Conservation (phyloP, 1,140 invertebrate species). For the Drosophila oshimai region DNA sequence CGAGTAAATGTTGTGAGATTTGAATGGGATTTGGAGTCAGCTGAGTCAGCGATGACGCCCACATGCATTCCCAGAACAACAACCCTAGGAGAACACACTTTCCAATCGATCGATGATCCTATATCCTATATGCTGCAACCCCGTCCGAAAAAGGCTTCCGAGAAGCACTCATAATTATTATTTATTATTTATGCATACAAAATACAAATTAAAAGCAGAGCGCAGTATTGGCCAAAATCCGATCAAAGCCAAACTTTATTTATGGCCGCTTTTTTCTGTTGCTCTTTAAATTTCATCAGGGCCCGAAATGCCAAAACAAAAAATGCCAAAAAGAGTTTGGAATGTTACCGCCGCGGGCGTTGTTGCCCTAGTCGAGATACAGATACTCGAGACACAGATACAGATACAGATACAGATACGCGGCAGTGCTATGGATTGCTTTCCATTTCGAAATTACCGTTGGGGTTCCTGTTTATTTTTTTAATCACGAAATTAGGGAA, state of each 20-base stretch:
- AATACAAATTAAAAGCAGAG: slow-evolving; percentile 71
- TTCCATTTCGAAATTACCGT: not conserved
- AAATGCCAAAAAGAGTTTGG: no score
- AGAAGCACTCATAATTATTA: slow-evolving; percentile 68
- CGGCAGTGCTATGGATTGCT: not conserved
- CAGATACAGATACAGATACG: not conserved
- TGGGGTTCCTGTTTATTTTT: not conserved
- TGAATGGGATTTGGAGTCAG: not conserved
- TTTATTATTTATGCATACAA: slow-evolving; percentile 78
- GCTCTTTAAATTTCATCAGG: slow-evolving; percentile 49
- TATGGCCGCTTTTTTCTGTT: slow-evolving; percentile 17
- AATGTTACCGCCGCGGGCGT: slow-evolving; percentile 1
- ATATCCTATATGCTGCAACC: slow-evolving; percentile 25
- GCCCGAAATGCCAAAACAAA: slow-evolving; percentile 37
- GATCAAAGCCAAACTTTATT: slow-evolving; percentile 58
- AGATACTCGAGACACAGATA: no score
- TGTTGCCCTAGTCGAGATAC: not conserved
- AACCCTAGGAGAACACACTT: slow-evolving; percentile 10
- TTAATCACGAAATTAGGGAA: no score
- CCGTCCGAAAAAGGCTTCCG: slow-evolving; percentile 18
- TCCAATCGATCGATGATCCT: slow-evolving; percentile 42
- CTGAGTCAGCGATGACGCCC: slow-evolving; percentile 21
- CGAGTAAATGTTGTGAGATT: not conserved
- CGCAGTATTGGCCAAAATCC: slow-evolving; percentile 54
- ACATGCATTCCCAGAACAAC: slow-evolving; percentile 63